Evolutionary conservation across 2,888 invertebrate genomes (phyloP).

Genomic region (Tupiocoris notatus): DNA sequence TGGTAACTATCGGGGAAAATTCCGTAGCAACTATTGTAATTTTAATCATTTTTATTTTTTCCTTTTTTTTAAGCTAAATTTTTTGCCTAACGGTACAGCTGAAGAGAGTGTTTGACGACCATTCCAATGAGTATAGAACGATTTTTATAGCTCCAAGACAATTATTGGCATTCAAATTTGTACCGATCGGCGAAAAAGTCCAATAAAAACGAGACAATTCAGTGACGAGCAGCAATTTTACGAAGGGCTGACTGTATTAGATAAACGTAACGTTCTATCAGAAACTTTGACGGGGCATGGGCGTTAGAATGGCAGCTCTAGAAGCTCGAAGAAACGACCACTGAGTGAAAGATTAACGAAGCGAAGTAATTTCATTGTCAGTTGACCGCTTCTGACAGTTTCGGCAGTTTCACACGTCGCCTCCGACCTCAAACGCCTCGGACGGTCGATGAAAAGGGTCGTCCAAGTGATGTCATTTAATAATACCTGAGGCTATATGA

Average conservation of each 20-base stretch:
- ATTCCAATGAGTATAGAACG: too few relatives aligned
- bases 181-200: too few relatives aligned
- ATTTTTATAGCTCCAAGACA: too few relatives aligned
- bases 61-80: too few relatives aligned
- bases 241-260: not conserved
- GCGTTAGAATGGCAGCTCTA: not conserved
- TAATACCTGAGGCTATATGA: not conserved
- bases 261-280: not conserved
- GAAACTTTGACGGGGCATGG: not conserved
- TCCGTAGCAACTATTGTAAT: too few relatives aligned
- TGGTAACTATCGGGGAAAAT: too few relatives aligned
- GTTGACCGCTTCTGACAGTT: conserved; percentile 5
- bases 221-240: too few relatives aligned
- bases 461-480: not conserved
- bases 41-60: too few relatives aligned
- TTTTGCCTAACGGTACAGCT: too few relatives aligned
- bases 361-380: conserved; percentile 24
- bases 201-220: too few relatives aligned
- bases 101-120: too few relatives aligned
- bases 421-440: conserved; percentile 3
- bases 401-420: conserved; percentile 11
- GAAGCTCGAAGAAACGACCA: not conserved
- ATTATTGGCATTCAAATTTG: too few relatives aligned
- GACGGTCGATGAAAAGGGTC: not conserved
- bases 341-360: conserved; percentile 11